Base-by-base conservation (phyloP, 2,113 vertebrate species). In the Polypterus bichir region DNA sequence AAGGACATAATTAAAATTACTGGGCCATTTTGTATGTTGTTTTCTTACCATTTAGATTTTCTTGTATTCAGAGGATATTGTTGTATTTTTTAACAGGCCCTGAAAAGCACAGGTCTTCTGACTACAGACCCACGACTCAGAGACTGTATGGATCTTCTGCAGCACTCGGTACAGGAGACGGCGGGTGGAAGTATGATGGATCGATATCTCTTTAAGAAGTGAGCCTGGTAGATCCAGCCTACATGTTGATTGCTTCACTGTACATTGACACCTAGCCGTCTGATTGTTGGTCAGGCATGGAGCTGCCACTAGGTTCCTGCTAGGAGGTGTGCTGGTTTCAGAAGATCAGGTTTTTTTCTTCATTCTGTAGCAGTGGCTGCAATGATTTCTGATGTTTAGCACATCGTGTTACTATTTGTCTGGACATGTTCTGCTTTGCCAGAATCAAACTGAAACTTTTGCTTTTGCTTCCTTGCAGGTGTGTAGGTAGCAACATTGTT, bases 121-220 rank as follows among this genome's bases (percentile, higher is more conserved):
- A 83, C 87, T 0, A 88, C 88, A 46, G 91, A 92, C 71, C 91
- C 90, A 44, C 82, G 88, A 8, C 84, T 92, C 11, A 84, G 75
- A 60, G 86, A 87, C 62, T 84, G 88, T 71, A 89, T 90, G 84
- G 77, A 74, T 47, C 83, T 80, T 59, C 80, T 92, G 47, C 75
- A 73, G 1, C 65, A 46, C 3, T 77, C 76, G 4, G 71, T 85
- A 53, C 81, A 63, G 44, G 83, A 88, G 3, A 86, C 89, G 44
- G 68, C 68, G 4, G 74, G 71, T 4, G 89, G 90, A 9, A 78
- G 80, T 67, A 82, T 84, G 75, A 84, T 92, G 78, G 86, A 92
- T 71, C 76, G 77, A 61, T 81, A 90, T 8, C 83, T 90, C 47
- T 92, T 92, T 75, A 80, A 72, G 74, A 91, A 83, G 91, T 91